These are phyloP conservation scores for Malurus elegans DNA, from an alignment of 2,113 vertebrate species.

Conservation along the genomic window DNA sequence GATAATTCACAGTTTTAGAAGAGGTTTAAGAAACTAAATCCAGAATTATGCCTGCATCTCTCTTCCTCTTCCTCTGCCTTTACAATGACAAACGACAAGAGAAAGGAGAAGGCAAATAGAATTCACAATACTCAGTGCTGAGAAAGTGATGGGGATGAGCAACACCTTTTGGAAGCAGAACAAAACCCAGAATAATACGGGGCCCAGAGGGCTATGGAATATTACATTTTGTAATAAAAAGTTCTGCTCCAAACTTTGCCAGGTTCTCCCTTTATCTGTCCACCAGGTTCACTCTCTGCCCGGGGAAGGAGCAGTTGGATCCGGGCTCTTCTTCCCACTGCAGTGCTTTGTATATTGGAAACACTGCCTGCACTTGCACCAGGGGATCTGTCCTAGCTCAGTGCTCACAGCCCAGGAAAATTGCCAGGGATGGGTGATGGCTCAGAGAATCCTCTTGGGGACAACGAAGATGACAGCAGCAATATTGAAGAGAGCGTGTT, in stretches of 20 bases:
- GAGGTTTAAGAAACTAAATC: neutral
- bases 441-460: neutral
- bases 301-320: neutral
- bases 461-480: neutral
- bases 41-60: neutral
- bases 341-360: neutral
- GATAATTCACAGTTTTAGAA: neutral
- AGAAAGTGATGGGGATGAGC: neutral
- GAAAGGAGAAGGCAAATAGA: neutral
- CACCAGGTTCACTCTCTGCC: neutral
- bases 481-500: neutral
- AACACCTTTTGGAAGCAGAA: neutral
- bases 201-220: neutral
- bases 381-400: neutral
- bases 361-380: neutral
- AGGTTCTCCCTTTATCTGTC: neutral
- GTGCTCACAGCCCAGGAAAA: neutral
- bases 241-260: neutral
- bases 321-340: neutral
- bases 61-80: neutral
- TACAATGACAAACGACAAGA: neutral
- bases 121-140: neutral
- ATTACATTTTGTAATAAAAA: neutral
- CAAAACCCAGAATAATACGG: neutral
- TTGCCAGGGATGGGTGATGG: neutral